These are phyloP conservation scores for Hiodon alosoides DNA, from an alignment of 2,113 vertebrate genomes.

Conservation along the genomic window DNA sequence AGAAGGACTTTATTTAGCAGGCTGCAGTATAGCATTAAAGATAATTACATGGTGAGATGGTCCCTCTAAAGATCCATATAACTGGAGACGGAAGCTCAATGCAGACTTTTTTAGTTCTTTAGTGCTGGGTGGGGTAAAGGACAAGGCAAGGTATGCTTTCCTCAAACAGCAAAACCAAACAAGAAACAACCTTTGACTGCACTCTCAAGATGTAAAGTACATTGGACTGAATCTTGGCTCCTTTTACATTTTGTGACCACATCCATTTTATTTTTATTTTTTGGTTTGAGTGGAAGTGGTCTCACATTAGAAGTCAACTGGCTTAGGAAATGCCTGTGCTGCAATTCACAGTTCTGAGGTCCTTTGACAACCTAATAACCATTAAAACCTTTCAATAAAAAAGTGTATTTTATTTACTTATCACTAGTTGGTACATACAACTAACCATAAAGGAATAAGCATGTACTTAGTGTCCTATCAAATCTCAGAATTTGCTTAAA, in stretches of 20 bases:
- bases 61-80: constrained; percentile 60
- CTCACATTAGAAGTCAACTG: constrained; percentile 42
- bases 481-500: neutral
- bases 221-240: constrained; percentile 37
- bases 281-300: constrained; percentile 50
- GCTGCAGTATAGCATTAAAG: constrained; percentile 66
- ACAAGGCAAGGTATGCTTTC: constrained; percentile 55
- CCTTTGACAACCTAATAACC: neutral
- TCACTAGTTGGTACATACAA: neutral
- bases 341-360: constrained; percentile 9
- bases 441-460: neutral
- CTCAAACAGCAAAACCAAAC: constrained; percentile 52
- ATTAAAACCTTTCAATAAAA: neutral
- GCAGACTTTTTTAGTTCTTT: constrained; percentile 46
- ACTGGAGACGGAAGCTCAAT: constrained; percentile 44
- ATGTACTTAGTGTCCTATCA: neutral
- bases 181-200: constrained; percentile 44
- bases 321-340: constrained; percentile 39
- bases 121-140: constrained; percentile 54
- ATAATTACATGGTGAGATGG: constrained; percentile 70
- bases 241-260: constrained; percentile 52
- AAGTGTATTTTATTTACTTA: neutral
- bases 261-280: constrained; percentile 44
- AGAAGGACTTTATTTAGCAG: constrained; percentile 67
- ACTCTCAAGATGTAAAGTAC: constrained; percentile 38